phyloP scores from a whole-genome alignment of 2,113 vertebrate genomes.

The Pachypanchax playfairii region DNA sequence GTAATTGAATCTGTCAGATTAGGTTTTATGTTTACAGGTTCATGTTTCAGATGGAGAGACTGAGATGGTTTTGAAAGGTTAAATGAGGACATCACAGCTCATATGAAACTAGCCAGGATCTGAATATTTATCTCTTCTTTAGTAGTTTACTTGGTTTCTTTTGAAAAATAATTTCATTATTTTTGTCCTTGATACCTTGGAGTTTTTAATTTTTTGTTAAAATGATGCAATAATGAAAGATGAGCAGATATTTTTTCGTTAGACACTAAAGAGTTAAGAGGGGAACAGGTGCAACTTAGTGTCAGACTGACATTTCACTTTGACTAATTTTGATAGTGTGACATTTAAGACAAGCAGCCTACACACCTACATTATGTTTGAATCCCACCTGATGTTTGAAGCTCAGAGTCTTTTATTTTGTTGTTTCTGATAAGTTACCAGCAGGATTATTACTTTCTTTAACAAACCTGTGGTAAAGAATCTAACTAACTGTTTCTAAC shows the following conservation, averaged over 20 bases:
- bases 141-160: background rate
- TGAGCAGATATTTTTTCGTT: background rate
- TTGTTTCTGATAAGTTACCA: background rate
- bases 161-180: too few species aligned
- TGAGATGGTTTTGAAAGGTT: background rate
- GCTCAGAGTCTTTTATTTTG: background rate
- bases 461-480: too few species aligned
- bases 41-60: too few species aligned
- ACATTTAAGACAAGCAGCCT: background rate
- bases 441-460: too few species aligned
- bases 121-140: background rate
- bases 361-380: constrained; percentile 16
- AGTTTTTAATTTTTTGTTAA: background rate
- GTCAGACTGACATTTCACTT: constrained; percentile 5
- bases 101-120: too few species aligned
- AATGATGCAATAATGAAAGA: too few species aligned
- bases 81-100: background rate
- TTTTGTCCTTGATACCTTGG: background rate
- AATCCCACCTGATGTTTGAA: background rate
- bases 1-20: too few species aligned
- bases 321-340: constrained; percentile 19
- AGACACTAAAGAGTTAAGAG: background rate
- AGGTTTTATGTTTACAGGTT: too few species aligned
- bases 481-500: too few species aligned
- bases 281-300: background rate